Evolutionary conservation across 2,888 invertebrate species (phyloP).

Genomic region (Plebejus argus): DNA sequence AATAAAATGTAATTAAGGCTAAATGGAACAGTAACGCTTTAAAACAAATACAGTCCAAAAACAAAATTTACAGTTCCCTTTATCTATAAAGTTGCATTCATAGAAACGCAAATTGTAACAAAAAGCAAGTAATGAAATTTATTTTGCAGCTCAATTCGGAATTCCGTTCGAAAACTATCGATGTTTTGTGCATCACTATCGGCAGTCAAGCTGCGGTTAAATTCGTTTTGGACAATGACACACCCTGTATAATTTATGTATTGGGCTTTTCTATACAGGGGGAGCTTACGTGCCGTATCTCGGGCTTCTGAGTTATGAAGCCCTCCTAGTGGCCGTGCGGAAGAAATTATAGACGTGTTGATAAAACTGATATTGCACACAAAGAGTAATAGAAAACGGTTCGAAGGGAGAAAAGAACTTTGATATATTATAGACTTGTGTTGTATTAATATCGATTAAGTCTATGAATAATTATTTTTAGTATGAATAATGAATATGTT

Average conservation of each 20-base stretch:
- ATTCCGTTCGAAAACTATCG: slow-evolving; percentile 29
- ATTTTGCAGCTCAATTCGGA: neutral
- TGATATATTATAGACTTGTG: neutral
- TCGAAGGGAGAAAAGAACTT: neutral
- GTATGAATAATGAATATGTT: no score
- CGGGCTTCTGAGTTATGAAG: slow-evolving; percentile 45
- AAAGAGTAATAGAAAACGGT: slow-evolving; percentile 10
- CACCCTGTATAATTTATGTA: slow-evolving; percentile 72
- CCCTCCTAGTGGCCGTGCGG: slow-evolving; percentile 15
- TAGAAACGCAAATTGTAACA: slow-evolving; percentile 5
- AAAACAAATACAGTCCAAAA: slow-evolving; percentile 14
- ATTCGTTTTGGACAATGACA: slow-evolving; percentile 68
- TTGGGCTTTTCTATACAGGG: slow-evolving; percentile 52
- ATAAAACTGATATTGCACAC: neutral
- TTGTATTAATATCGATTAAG: neutral
- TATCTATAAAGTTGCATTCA: neutral
- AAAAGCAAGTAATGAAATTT: slow-evolving; percentile 20
- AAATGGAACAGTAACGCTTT: neutral
- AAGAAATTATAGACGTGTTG: slow-evolving; percentile 27
- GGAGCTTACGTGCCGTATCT: slow-evolving; percentile 58
- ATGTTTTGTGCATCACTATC: slow-evolving; percentile 44
- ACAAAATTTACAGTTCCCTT: neutral
- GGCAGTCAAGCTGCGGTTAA: slow-evolving; percentile 73
- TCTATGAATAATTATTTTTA: no score
- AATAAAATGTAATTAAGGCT: no score